Base-by-base conservation (phyloP, 2,888 invertebrate genomes). In the Ennomos erosarius region DNA sequence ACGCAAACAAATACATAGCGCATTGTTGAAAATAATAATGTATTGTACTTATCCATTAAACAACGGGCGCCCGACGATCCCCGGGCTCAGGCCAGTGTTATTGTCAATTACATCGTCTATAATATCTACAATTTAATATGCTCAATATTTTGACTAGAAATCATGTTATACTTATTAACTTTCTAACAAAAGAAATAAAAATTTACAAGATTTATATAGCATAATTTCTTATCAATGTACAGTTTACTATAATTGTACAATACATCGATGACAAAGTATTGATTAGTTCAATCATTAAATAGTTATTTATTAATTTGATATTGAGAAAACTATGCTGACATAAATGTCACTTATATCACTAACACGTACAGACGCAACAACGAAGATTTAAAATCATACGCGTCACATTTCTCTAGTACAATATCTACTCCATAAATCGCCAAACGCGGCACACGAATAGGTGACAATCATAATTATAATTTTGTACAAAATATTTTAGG, bases 141-240 rank as follows among this genome's bases (percentile, higher is more conserved):
- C 85, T 92, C 88, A 89, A 91, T 90, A 90, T 88, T 90, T 90
- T 93, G 93, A 93, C 93, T 93, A 93, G 93, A 93, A 92, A 90
- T 89, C 91, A 88, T 91, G 88, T 89, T 89, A 86, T 86, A 88
- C 83, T 87, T 84, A 87, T 87, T 88, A 67, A 89, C 79, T 85
- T 82, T 88, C 87, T 88, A 90, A 89, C 84, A 89, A 89, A 89
- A 90, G 88, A 85, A 86, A 87, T 81, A 81, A 83, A 63, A 33
- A 87, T 90, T 85, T 91, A 91, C 90, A 91, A 76, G 77, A 54
- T 67, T 69, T 86, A 88, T 89, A 90, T 88, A 88, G 85, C 87
- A 88, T 84, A 84, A 85, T 86, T 87, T 87, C 84, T 84, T 87
- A 87, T 86, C 80, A 88, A 78, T 90, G 88, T 90, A 90, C 85